Evolutionary conservation across 2,888 invertebrate species (phyloP).

Genomic region (Sesia apiformis): DNA sequence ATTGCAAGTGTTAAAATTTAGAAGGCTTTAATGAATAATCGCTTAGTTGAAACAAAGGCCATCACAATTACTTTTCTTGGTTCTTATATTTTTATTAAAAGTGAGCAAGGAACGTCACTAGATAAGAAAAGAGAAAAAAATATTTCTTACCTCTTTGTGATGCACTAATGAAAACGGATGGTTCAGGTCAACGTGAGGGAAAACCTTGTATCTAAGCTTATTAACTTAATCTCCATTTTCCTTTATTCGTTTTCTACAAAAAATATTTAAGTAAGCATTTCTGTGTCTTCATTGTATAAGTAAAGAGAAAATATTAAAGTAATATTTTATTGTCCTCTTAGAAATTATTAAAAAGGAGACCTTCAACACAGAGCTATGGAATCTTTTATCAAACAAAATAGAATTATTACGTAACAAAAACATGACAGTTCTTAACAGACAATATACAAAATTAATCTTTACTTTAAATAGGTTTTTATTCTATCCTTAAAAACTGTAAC

Average conservation of each 20-base stretch:
- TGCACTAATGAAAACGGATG: constrained; percentile 50
- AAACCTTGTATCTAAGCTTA: constrained; percentile 50
- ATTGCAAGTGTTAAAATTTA: background rate
- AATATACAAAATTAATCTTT: no score
- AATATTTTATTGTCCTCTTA: no score
- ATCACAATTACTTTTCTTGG: background rate
- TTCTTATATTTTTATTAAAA: background rate
- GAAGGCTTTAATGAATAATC: background rate
- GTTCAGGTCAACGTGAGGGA: constrained; percentile 41
- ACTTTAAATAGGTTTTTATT: no score
- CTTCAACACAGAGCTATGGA: no score
- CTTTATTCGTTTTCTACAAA: constrained; percentile 16
- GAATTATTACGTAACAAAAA: no score
- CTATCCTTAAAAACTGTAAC: no score
- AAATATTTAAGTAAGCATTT: constrained; percentile 4
- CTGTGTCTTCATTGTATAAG: constrained; percentile 1
- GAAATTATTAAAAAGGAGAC: no score
- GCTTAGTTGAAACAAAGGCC: background rate
- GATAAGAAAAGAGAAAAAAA: constrained; percentile 30
- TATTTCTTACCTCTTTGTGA: constrained; percentile 39
- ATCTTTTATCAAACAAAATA: no score
- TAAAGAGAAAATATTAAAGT: background rate
- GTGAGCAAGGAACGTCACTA: constrained; percentile 25
- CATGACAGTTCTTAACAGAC: no score
- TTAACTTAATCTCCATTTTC: constrained; percentile 41